Evolutionary conservation across 2,888 invertebrate genomes (phyloP).

Genomic region (Xiphydria camelus): DNA sequence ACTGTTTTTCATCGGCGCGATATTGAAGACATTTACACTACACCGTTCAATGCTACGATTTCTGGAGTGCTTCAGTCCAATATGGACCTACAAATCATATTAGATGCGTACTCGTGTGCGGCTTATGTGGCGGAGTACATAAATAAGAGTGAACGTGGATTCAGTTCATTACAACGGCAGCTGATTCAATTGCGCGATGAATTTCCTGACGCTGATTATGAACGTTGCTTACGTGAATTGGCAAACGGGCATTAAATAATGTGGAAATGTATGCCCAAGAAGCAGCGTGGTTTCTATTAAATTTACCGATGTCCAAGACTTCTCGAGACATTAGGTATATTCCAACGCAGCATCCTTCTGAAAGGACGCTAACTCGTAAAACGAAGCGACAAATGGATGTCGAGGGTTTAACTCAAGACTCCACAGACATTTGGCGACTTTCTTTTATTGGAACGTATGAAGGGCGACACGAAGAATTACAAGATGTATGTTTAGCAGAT

Average conservation of each 20-base stretch:
- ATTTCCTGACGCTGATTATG: background rate
- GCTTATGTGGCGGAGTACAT: background rate
- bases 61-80: background rate
- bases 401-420: constrained; percentile 43
- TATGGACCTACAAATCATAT: constrained; percentile 1
- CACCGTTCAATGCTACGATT: background rate
- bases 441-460: constrained; percentile 52
- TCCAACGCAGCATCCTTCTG: constrained; percentile 43
- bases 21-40: background rate
- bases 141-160: background rate
- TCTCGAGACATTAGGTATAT: constrained; percentile 34
- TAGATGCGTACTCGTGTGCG: constrained; percentile 1
- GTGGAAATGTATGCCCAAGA: constrained; percentile 48
- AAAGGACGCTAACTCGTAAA: constrained; percentile 43
- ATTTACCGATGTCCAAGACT: constrained; percentile 49
- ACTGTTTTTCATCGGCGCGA: background rate
- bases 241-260: constrained; percentile 20
- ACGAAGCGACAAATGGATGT: constrained; percentile 41
- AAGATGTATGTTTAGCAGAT: constrained; percentile 44
- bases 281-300: constrained; percentile 53
- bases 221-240: background rate
- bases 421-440: constrained; percentile 51
- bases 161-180: background rate
- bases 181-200: background rate
- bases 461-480: constrained; percentile 44